Evolutionary conservation across 2,888 invertebrate species (phyloP), one percentile per base, ranked within the genome.

Genomic region (Archaeoteleia sp.): DNA sequence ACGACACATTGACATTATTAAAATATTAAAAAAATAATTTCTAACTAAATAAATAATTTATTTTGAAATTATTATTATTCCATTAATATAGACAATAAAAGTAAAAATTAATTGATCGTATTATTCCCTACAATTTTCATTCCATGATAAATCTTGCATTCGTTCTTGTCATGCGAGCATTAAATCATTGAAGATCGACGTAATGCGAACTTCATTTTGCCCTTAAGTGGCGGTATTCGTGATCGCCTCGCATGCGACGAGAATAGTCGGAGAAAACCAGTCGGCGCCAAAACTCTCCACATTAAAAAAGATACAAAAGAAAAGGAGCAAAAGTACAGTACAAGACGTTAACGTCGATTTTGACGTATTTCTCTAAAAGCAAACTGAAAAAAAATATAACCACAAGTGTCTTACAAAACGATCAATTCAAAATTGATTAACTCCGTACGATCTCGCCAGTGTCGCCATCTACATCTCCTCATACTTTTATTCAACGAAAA

Each of bases 221-320:
- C 35, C 8, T 13, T 12, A 37, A 35, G n/a, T n/a, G n/a, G n/a
- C n/a, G n/a, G n/a, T n/a, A n/a, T n/a, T n/a, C n/a, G n/a, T n/a
- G n/a, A n/a, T n/a, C n/a, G n/a, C n/a, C n/a, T n/a, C n/a, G n/a
- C 60, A 63, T 62, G 66, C 48, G 71, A 68, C 54, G 57, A 68
- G 58, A 70, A 70, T 72, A 55, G 65, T 66, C 8, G 40, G 12
- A 32, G 34, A 15, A 20, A 63, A 60, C 40, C 27, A 54, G 60
- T 66, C 54, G 63, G 60, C 48, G 63, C 70, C n/a, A n/a, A n/a
- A n/a, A n/a, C n/a, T n/a, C n/a, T 34, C 34, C 34, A 34, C 2
- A n/a, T n/a, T n/a, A n/a, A n/a, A n/a, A n/a, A n/a, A n/a, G n/a
- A n/a, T n/a, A n/a, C n/a, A n/a, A n/a, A n/a, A n/a, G n/a, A n/a